Evolutionary conservation across 2,797 vertebrate species (phyloP), one percentile per base, ranked within the genome.

Genomic region (Discoglossus pictus): DNA sequence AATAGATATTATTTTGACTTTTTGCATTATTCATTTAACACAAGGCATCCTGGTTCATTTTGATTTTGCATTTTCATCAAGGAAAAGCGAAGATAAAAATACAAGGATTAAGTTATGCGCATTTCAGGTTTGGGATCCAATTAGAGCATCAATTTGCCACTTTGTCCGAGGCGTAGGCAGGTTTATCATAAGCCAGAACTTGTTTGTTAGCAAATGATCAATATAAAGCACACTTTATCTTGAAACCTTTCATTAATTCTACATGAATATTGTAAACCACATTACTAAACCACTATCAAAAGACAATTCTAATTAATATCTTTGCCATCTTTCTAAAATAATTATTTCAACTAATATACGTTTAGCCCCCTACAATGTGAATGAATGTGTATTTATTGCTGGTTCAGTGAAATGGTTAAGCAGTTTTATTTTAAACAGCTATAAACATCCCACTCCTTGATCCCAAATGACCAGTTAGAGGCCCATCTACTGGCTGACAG

Each of bases 61-160:
- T 47, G 8, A 31, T 39, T 61, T 3, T 47, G 58, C 15, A 69
- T 69, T 61, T 69, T 40, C 15, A 68, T 69, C 21, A 61, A 15
- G 50, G 18, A 12, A 40, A 44, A 61, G 50, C 50, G 13, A 34
- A 17, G 15, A 61, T 60, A 47, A 61, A 61, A 61, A 61, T 53
- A 42, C 39, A 61, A 54, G 66, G 42, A 61, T 54, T 54, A 55
- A 69, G 50, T 55, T 47, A 69, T 69, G 60, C 44, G 43, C 34
- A 62, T 70, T 70, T 70, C 20, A 63, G 59, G 34, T 20, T 50
- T 54, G 7, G 16, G 55, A 52, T 48, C 66, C 50, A 69, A 62
- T 69, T 62, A 69, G 27, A 2, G 48, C 65, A 61, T 61, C 8
- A 42, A 54, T 61, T 40, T 69, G 66, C 47, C 66, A 69, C 31